phyloP scores from a whole-genome alignment of 2,888 invertebrate species.

The Emmelina monodactyla region DNA sequence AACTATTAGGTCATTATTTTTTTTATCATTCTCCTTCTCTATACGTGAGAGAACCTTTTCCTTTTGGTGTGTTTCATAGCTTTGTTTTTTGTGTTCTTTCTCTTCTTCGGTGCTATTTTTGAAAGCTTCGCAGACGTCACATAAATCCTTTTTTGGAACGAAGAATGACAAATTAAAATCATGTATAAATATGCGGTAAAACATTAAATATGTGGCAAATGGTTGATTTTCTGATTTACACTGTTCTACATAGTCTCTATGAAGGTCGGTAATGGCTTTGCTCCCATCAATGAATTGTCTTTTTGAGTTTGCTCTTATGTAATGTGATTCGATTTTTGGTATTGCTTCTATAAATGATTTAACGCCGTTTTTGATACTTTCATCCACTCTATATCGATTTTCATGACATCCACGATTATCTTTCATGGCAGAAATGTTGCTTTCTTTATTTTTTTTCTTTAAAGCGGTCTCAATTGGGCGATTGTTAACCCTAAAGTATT shows the following conservation, averaged over 20 bases:
- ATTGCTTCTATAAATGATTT: slow-evolving; percentile 11
- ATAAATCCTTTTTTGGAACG: slow-evolving; percentile 16
- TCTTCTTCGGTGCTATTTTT: slow-evolving; percentile 13
- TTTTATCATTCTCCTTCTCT: slow-evolving; percentile 12
- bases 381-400: slow-evolving; percentile 9
- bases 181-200: slow-evolving; percentile 18
- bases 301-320: slow-evolving; percentile 12
- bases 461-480: slow-evolving; percentile 15
- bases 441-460: slow-evolving; percentile 13
- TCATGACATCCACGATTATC: slow-evolving; percentile 11
- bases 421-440: slow-evolving; percentile 4
- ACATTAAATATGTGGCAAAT: slow-evolving; percentile 13
- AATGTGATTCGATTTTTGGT: slow-evolving; percentile 14
- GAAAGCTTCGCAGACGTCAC: slow-evolving; percentile 15
- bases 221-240: slow-evolving; percentile 10
- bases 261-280: slow-evolving; percentile 14
- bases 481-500: slow-evolving; percentile 14
- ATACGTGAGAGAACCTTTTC: slow-evolving; percentile 9
- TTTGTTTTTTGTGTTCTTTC: slow-evolving; percentile 11
- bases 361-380: slow-evolving; percentile 9
- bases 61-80: slow-evolving; percentile 6
- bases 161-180: slow-evolving; percentile 18
- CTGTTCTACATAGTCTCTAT: slow-evolving; percentile 16
- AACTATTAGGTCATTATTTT: slow-evolving; percentile 9
- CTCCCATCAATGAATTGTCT: slow-evolving; percentile 14